phyloP scores from a whole-genome alignment of 1,140 invertebrate genomes.

The Drosophila malerkotliana region DNA sequence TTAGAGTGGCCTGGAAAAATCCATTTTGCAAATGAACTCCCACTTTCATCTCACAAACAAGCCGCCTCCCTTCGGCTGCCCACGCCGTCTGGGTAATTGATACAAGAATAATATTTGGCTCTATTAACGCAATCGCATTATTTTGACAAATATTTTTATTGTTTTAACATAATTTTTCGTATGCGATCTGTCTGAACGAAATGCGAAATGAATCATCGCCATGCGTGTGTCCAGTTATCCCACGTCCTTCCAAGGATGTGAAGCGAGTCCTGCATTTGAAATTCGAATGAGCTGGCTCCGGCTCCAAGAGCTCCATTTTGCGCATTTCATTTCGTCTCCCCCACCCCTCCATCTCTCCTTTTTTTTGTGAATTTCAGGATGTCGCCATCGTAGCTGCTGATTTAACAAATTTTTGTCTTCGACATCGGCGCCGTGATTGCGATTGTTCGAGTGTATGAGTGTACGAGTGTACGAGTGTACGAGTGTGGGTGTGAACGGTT shows the following conservation, averaged over 20 bases:
- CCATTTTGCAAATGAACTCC: slow-evolving; percentile 2
- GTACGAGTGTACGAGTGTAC: slow-evolving; percentile 6
- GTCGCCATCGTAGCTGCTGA: slow-evolving; percentile 52
- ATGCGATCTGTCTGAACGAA: slow-evolving; percentile 52
- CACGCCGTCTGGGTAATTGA: slow-evolving; percentile 64
- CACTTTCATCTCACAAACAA: not conserved
- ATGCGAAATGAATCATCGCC: slow-evolving; percentile 34
- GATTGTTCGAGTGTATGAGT: slow-evolving; percentile 25
- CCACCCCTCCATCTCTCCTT: not conserved
- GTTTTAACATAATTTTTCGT: slow-evolving; percentile 81
- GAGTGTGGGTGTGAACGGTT: slow-evolving; percentile 25
- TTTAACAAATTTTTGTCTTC: slow-evolving; percentile 78
- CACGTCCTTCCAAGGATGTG: slow-evolving; percentile 25
- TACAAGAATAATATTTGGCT: slow-evolving; percentile 82
- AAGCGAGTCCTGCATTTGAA: slow-evolving; percentile 62
- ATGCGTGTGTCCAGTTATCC: slow-evolving; percentile 55
- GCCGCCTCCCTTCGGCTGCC: not conserved
- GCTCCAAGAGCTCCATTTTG: slow-evolving; percentile 16
- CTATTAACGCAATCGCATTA: slow-evolving; percentile 82
- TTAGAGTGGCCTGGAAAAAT: slow-evolving; percentile 18
- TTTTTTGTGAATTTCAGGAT: slow-evolving; percentile 30
- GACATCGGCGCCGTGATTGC: slow-evolving; percentile 63
- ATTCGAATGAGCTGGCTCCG: slow-evolving; percentile 68
- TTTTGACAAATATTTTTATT: slow-evolving; percentile 83
- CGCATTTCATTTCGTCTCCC: slow-evolving; percentile 22